Evolutionary conservation across 2,888 invertebrate species (phyloP).

Genomic region (Zygaena filipendulae): DNA sequence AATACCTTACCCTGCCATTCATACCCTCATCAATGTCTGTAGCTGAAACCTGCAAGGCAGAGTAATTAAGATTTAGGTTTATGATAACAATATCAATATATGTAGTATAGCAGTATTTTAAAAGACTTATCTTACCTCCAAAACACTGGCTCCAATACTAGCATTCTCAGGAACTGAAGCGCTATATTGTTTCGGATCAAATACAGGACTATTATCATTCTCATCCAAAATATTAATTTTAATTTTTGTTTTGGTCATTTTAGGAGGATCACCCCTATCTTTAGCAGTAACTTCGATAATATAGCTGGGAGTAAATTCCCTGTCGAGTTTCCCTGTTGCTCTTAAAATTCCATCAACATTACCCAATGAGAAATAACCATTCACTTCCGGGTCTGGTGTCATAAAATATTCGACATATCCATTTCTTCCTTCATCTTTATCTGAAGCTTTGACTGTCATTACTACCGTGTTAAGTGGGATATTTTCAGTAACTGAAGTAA

Average conservation of each 20-base stretch:
- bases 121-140: conserved; percentile 70
- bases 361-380: conserved; percentile 82
- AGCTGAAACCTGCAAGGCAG: conserved; percentile 77
- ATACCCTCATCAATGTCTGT: conserved; percentile 89
- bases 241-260: conserved; percentile 75
- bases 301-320: conserved; percentile 82
- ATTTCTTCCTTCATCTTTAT: conserved; percentile 91
- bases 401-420: conserved; percentile 91
- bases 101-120: not conserved
- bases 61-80: conserved; percentile 1
- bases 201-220: conserved; percentile 91
- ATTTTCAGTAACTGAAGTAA: conserved; percentile 85
- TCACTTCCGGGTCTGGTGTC: conserved; percentile 71
- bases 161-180: conserved; percentile 93
- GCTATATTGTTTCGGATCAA: conserved; percentile 90
- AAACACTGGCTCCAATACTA: conserved; percentile 90
- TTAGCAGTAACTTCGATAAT: conserved; percentile 82
- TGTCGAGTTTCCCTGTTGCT: conserved; percentile 87
- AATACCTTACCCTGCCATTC: conserved; percentile 93
- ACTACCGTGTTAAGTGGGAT: conserved; percentile 87
- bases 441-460: conserved; percentile 89
- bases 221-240: conserved; percentile 83
- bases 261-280: conserved; percentile 88
- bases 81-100: conserved; percentile 7
- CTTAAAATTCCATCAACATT: conserved; percentile 88